Percentiles rank a stretch among this genome's conserved stretches.
These are phyloP conservation scores for Clinocottus analis DNA, from an alignment of 2,113 vertebrate genomes.

Conservation along the genomic window DNA sequence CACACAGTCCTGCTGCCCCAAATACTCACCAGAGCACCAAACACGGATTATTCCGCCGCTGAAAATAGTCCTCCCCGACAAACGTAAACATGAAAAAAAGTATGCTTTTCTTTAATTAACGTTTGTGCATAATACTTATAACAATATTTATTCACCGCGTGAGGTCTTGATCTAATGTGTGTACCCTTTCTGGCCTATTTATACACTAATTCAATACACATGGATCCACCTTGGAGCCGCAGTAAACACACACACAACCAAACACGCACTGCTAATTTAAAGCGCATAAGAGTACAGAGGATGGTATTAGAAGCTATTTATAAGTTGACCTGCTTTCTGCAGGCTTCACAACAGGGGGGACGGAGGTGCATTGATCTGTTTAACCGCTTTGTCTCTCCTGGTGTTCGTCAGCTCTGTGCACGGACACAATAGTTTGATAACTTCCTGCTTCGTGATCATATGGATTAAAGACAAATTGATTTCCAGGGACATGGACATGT, in stretches of 20 bases:
- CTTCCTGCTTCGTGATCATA: too few relatives aligned
- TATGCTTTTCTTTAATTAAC: background rate
- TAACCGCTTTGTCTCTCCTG: background rate
- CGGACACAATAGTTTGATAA: too few relatives aligned
- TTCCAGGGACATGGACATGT: too few relatives aligned
- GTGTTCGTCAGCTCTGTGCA: background rate
- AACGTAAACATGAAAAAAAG: background rate
- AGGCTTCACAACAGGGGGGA: background rate
- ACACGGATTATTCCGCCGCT: background rate
- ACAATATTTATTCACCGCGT: too few relatives aligned
- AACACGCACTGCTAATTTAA: conserved; percentile 30
- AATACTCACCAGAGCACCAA: background rate
- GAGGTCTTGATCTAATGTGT: background rate
- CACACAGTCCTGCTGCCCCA: background rate
- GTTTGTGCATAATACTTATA: background rate
- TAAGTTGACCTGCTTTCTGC: conserved; percentile 33
- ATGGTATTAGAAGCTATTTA: conserved; percentile 39
- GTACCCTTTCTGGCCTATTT: conserved; percentile 12
- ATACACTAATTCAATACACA: conserved; percentile 44
- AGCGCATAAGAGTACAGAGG: conserved; percentile 20
- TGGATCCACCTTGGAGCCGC: conserved; percentile 9
- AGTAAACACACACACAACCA: conserved; percentile 4
- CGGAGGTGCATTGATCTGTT: conserved; percentile 26
- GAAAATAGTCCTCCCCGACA: background rate
- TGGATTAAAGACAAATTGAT: too few relatives aligned